Percentiles rank a stretch among this genome's conserved stretches.
phyloP scores from a whole-genome alignment of 2,797 vertebrate genomes.

The Pitangus sulphuratus region DNA sequence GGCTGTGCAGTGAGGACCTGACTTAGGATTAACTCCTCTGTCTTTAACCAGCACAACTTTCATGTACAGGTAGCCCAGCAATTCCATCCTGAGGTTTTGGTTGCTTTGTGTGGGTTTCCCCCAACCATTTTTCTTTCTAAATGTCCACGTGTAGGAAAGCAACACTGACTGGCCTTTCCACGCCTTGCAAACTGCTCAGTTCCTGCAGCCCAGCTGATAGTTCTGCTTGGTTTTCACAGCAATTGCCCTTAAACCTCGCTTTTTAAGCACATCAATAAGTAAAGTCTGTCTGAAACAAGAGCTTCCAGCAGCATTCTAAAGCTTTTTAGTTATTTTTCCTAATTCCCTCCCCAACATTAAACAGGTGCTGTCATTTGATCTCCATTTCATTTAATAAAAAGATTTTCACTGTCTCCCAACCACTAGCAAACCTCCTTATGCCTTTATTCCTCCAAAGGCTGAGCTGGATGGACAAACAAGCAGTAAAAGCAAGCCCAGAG shows the following conservation, averaged over 20 bases:
- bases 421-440: background rate
- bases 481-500: background rate
- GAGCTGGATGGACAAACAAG: background rate
- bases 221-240: background rate
- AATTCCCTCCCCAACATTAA: background rate
- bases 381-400: background rate
- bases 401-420: background rate
- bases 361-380: background rate
- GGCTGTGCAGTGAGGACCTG: background rate
- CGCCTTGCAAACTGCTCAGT: background rate
- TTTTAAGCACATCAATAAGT: background rate
- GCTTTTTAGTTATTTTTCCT: background rate
- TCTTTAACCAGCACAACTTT: background rate
- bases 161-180: background rate
- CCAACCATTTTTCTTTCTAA: background rate
- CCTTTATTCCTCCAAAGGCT: background rate
- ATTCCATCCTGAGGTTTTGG: background rate
- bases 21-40: background rate
- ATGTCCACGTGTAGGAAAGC: background rate
- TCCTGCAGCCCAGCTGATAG: background rate
- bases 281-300: background rate
- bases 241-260: background rate
- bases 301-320: background rate
- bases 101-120: background rate
- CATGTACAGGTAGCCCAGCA: background rate